Evolutionary conservation across 2,797 vertebrate genomes (phyloP).

Genomic region (Mionectes olivaceus): DNA sequence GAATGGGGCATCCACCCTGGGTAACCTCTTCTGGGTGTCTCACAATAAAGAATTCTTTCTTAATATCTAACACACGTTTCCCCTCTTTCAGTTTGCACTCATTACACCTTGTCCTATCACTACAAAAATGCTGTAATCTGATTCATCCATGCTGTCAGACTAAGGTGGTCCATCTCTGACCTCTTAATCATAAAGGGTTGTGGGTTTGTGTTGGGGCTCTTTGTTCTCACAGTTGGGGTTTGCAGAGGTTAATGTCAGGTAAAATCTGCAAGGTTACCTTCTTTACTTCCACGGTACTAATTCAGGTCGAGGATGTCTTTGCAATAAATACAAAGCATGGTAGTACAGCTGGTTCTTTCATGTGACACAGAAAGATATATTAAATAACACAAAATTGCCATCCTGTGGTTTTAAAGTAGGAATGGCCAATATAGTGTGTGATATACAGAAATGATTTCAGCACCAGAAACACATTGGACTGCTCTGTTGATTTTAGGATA

Average conservation of each 20-base stretch:
- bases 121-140: not conserved
- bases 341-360: not conserved
- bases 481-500: not conserved
- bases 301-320: not conserved
- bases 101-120: not conserved
- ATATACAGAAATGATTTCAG: not conserved
- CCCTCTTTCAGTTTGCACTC: not conserved
- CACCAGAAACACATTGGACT: not conserved
- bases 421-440: not conserved
- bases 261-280: not conserved
- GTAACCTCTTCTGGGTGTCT: not conserved
- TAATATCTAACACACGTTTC: not conserved
- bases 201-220: not conserved
- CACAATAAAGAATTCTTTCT: not conserved
- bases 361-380: not conserved
- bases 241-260: not conserved
- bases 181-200: not conserved
- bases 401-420: not conserved
- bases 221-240: not conserved
- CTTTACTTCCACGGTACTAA: rapidly evolving
- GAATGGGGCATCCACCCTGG: not conserved
- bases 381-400: not conserved
- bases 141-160: rapidly evolving
- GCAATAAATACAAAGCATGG: not conserved
- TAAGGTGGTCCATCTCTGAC: not conserved